Conservation (phyloP, 2,113 vertebrate genomes). For the Acinonyx jubatus region DNA sequence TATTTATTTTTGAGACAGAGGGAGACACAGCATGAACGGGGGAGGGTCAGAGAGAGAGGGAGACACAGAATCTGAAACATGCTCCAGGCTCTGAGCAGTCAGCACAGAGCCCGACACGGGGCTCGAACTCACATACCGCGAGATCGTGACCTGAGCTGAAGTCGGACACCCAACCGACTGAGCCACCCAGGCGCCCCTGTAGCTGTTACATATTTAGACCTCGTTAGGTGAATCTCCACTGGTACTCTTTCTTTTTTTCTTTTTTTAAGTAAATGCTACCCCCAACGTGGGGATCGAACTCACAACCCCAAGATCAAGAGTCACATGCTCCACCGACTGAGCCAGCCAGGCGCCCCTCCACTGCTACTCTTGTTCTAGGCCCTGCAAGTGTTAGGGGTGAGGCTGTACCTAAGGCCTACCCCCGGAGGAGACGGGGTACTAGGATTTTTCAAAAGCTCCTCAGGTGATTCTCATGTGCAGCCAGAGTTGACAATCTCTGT, state of each 20-base stretch:
- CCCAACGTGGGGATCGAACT: not conserved
- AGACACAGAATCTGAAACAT: too few species aligned
- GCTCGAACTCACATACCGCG: too few species aligned
- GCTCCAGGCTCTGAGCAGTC: too few species aligned
- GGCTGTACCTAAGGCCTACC: not conserved
- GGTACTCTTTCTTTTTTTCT: not conserved
- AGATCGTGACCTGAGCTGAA: too few species aligned
- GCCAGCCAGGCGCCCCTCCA: not conserved
- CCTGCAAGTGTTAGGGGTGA: not conserved
- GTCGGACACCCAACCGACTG: too few species aligned
- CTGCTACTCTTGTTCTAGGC: not conserved
- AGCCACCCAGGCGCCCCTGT: too few species aligned
- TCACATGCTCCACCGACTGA: not conserved
- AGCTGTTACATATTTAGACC: not conserved
- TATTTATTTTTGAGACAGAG: too few species aligned
- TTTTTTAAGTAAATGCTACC: not conserved
- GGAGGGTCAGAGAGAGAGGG: too few species aligned
- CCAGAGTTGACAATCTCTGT: not conserved
- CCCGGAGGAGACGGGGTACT: not conserved
- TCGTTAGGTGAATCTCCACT: not conserved
- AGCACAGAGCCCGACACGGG: too few species aligned
- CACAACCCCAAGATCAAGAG: not conserved
- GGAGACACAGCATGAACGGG: too few species aligned
- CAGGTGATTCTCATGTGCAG: not conserved
- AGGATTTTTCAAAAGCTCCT: not conserved